These are phyloP conservation scores for Australoheros facetus DNA, from an alignment of 2,797 vertebrate genomes.

Conservation along the genomic window DNA sequence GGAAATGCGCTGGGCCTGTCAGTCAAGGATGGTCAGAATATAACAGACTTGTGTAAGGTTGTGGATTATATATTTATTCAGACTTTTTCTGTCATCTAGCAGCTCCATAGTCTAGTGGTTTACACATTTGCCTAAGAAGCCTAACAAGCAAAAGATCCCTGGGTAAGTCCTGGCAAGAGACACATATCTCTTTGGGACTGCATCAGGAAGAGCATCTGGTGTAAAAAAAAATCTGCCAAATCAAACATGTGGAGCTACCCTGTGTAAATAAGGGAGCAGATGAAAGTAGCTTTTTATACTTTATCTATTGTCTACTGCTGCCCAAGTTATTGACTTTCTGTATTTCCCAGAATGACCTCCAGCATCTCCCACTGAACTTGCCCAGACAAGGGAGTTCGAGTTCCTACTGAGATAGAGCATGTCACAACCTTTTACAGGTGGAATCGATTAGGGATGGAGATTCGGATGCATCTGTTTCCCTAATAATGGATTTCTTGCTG, in stretches of 20 bases:
- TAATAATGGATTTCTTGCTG: neutral
- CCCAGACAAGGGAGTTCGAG: neutral
- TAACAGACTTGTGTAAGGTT: slow-evolving; percentile 13
- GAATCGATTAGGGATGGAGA: neutral
- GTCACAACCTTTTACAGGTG: slow-evolving; percentile 10
- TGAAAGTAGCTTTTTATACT: neutral
- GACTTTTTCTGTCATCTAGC: slow-evolving; percentile 7
- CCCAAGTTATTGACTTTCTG: slow-evolving; percentile 27
- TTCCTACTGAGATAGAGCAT: neutral
- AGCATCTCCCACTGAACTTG: neutral
- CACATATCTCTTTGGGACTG: too few species aligned
- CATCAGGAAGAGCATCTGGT: neutral
- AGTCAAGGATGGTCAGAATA: neutral
- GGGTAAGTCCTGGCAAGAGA: neutral
- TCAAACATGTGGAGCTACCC: neutral
- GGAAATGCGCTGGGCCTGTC: slow-evolving; percentile 3
- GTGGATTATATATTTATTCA: slow-evolving; percentile 8
- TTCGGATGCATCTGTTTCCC: neutral
- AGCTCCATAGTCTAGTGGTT: neutral
- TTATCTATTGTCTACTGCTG: slow-evolving; percentile 27
- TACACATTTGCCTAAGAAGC: neutral
- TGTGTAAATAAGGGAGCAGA: neutral
- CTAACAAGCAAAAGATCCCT: neutral
- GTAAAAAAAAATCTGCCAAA: neutral
- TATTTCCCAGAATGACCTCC: slow-evolving; percentile 20